Evolutionary conservation across 2,797 vertebrate genomes (phyloP), one percentile per base, ranked within the genome.

Genomic region (Microcaecilia unicolor): DNA sequence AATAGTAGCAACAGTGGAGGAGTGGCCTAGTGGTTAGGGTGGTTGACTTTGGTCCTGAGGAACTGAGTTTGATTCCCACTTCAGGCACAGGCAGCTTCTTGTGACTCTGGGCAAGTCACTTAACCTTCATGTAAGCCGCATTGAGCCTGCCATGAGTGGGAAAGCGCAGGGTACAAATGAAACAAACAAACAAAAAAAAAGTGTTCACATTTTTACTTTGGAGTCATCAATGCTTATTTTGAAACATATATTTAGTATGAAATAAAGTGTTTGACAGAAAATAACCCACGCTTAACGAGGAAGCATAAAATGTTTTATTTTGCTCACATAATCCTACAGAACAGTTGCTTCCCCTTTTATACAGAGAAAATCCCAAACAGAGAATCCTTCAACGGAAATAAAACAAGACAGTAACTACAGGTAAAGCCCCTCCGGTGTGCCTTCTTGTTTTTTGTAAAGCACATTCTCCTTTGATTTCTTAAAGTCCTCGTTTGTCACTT

Each of bases 381-480:
- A 2, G 8, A 15, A 10, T 6, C n/a, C 22, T 15, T 17, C 5
- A 5, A 31, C 15, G 25, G 35, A n/a, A n/a, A n/a, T 33, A 14
- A 36, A 15, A 30, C 1, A 4, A 8, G 14, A n/a, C 4, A n/a
- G n/a, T 18, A 4, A 15, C 35, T 83, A 98, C 41, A 98, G 93
- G 66, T 99, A 98, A 1, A 99, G 83, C 21, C 96, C 96, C 65
- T 98, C 94, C 0, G 95, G 96, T 12, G 95, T 99, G 44, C 95
- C 95, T 70, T 99, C 95, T 56, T 99, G 96, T 61, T 99, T 99
- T 74, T 98, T 98, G 56, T 98, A 99, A 31, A 99, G 83, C 52
- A 99, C 91, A 0, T 99, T 99, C 45, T 99, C 96, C 77, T 99
- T 98, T 4, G 95, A 99, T 65, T 99, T 98, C 41, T 99, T 99